A percentile compares a stretch with the other conserved stretches of the same genome.
These are phyloP conservation scores for Congeria kusceri DNA, from an alignment of 2,888 invertebrate species.

Conservation along the genomic window DNA sequence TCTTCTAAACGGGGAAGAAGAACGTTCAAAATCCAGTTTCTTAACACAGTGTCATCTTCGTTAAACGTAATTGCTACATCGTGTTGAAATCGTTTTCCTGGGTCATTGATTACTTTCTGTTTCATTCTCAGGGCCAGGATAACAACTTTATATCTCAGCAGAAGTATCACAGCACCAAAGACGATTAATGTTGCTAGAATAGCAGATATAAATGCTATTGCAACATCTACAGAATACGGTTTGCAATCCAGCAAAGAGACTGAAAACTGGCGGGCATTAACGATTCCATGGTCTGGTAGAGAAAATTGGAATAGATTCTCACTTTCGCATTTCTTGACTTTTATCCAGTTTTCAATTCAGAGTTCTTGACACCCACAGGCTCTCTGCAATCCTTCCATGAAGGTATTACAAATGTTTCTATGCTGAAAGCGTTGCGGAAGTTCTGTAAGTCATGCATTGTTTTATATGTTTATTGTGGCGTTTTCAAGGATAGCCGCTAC, in stretches of 20 bases:
- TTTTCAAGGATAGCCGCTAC: background rate
- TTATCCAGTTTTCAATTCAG: slow-evolving; percentile 8
- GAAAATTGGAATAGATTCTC: background rate
- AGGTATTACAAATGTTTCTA: slow-evolving; percentile 1
- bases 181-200: background rate
- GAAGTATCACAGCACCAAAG: background rate
- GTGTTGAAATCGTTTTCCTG: no score
- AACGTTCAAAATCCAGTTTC: slow-evolving; percentile 29
- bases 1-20: slow-evolving; percentile 23
- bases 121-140: slow-evolving; percentile 17
- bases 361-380: background rate
- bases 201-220: background rate
- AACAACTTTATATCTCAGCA: slow-evolving; percentile 24
- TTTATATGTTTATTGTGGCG: slow-evolving; percentile 1
- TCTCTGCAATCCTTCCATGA: slow-evolving; percentile 1
- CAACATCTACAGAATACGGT: background rate
- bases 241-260: background rate
- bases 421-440: slow-evolving; percentile 8
- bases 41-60: no score
- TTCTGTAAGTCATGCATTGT: background rate
- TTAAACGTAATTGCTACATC: no score
- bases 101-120: background rate
- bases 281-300: slow-evolving; percentile 3
- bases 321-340: background rate
- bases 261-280: background rate